A percentile compares a stretch with the other conserved stretches of the same genome.
Evolutionary conservation across 2,888 invertebrate species (phyloP).

Genomic region (Netelia melanura): DNA sequence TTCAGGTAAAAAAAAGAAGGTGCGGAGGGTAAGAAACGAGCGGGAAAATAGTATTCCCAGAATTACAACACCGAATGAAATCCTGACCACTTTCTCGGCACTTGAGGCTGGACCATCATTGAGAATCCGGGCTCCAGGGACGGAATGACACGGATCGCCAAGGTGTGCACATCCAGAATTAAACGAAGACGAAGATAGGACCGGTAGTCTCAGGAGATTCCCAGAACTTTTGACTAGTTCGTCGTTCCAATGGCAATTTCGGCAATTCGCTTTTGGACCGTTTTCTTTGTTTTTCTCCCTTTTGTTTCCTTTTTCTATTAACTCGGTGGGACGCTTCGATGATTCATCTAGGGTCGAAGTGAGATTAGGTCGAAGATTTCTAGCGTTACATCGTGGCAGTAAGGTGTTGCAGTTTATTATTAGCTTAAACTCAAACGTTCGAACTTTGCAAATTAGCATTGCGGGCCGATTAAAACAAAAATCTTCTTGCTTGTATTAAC

Average conservation of each 20-base stretch:
- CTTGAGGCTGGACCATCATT: conserved; percentile 18
- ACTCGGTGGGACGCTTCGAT: neutral
- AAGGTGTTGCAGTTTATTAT: no score
- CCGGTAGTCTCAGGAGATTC: conserved; percentile 31
- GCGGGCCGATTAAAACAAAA: no score
- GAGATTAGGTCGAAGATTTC: neutral
- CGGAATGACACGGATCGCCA: conserved; percentile 8
- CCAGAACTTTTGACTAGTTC: conserved; percentile 36
- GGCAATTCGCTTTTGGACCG: conserved; percentile 7
- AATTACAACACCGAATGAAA: conserved; percentile 50
- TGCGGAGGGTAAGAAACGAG: neutral
- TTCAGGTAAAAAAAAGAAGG: conserved; percentile 39
- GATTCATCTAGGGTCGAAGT: neutral
- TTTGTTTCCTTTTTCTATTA: neutral
- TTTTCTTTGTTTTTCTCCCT: neutral
- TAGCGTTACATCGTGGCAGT: neutral
- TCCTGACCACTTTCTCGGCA: conserved; percentile 21
- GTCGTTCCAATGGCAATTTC: conserved; percentile 8
- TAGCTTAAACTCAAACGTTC: no score
- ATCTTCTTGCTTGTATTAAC: no score
- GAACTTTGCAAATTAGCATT: no score
- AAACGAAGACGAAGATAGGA: conserved; percentile 24
- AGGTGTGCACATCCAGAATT: neutral
- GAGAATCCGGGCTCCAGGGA: conserved; percentile 5
- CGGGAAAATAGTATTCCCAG: conserved; percentile 42